phyloP scores from a whole-genome alignment of 1,140 invertebrate species.

The Thaumatotibia leucotreta region DNA sequence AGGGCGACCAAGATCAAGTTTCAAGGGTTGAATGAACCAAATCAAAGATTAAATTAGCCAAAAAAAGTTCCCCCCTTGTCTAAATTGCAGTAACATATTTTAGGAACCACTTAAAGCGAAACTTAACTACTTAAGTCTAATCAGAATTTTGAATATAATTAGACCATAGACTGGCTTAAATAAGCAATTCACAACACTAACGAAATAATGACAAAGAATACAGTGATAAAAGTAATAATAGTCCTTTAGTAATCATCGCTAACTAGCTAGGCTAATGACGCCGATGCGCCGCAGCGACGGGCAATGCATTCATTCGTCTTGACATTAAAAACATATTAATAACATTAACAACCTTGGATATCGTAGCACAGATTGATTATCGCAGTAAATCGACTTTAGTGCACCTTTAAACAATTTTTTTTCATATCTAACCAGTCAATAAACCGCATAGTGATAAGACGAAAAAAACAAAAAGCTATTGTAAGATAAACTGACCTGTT shows the following conservation, averaged over 20 bases:
- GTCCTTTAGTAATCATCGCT: not conserved
- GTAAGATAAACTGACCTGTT: constrained; percentile 57
- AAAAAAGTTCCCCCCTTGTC: not conserved
- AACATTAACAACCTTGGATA: not conserved
- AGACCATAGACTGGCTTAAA: not conserved
- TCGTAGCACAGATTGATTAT: not conserved
- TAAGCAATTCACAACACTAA: not conserved
- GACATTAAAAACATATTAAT: constrained; percentile 3
- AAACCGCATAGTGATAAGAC: not conserved
- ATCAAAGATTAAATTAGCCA: not conserved
- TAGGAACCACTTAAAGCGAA: not conserved
- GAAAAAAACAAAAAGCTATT: not conserved
- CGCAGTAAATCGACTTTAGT: not conserved
- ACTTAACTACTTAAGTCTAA: not conserved
- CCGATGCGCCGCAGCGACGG: not conserved
- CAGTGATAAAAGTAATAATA: not conserved
- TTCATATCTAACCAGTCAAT: not conserved
- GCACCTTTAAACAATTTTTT: not conserved
- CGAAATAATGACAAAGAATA: too few relatives aligned
- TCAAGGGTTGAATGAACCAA: constrained; percentile 20
- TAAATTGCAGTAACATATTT: not conserved
- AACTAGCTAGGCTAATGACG: not conserved
- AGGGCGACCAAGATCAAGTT: constrained; percentile 24
- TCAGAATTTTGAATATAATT: not conserved
- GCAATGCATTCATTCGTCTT: too few relatives aligned